phyloP scores from a whole-genome alignment of 37 sponge, comb jelly and placozoan species.

The Chondrilla cf. caribensis region DNA sequence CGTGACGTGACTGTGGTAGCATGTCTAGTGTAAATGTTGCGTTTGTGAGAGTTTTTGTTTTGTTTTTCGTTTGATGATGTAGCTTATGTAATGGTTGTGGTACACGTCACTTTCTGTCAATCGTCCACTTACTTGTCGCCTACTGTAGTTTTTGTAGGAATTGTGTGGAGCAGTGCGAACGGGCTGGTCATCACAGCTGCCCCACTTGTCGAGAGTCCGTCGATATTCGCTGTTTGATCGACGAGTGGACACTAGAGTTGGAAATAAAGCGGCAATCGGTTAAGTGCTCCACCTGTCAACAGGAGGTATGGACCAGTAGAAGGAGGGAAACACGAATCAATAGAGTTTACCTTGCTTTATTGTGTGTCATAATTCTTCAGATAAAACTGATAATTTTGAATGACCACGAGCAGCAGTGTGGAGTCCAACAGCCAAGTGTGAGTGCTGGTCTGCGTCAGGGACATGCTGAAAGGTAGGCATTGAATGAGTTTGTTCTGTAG shows the following conservation, averaged over 20 bases:
- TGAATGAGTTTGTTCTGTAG: no score
- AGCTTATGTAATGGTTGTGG: background rate
- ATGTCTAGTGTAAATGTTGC: no score
- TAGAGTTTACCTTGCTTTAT: no score
- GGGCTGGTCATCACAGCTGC: constrained; percentile 7
- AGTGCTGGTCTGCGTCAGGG: background rate
- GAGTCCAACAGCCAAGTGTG: background rate
- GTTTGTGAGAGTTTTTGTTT: background rate
- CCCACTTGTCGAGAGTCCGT: background rate
- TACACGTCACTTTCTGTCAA: background rate
- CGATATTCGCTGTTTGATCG: background rate
- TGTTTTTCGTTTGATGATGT: background rate
- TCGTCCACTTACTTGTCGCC: no score
- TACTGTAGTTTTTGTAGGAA: constrained; percentile 4
- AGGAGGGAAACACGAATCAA: no score
- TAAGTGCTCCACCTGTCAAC: background rate
- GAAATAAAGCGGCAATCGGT: background rate
- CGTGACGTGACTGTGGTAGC: no score
- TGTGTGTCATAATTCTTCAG: no score
- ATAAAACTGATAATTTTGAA: background rate
- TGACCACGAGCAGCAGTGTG: background rate
- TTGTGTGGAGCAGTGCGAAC: background rate
- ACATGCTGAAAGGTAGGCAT: background rate
- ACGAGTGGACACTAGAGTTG: background rate
- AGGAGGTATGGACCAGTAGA: background rate